Evolutionary conservation across 1,140 invertebrate genomes (phyloP).

Genomic region (Leucophenga varia): DNA sequence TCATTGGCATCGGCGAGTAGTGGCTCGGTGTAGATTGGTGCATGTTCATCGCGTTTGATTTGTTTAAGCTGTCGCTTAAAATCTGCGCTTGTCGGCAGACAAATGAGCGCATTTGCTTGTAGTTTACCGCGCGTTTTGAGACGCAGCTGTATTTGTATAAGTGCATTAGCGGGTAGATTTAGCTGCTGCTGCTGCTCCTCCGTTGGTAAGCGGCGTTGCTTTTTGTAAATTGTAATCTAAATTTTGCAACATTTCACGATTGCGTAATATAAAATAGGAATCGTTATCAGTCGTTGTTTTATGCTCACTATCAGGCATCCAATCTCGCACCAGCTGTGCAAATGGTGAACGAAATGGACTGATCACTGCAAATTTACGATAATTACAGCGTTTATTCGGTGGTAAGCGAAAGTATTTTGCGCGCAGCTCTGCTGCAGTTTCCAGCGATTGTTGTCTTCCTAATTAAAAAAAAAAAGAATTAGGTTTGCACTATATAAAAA

Average conservation of each 20-base stretch:
- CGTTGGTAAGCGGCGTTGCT: too few relatives aligned
- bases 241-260: constrained; percentile 59
- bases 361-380: constrained; percentile 70
- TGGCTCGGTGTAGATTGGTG: constrained; percentile 60
- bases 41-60: constrained; percentile 51
- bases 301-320: constrained; percentile 53
- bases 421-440: constrained; percentile 50
- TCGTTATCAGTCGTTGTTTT: constrained; percentile 14
- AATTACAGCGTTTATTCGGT: constrained; percentile 84
- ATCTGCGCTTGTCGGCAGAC: constrained; percentile 64
- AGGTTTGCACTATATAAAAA: background rate
- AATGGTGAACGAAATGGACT: constrained; percentile 79
- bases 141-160: constrained; percentile 61
- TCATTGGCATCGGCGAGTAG: constrained; percentile 63
- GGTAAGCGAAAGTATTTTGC: constrained; percentile 72
- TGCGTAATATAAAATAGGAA: constrained; percentile 61
- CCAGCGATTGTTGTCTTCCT: constrained; percentile 24
- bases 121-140: constrained; percentile 58
- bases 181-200: too few relatives aligned
- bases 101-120: constrained; percentile 65
- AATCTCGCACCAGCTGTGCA: constrained; percentile 69
- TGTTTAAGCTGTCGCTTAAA: constrained; percentile 51
- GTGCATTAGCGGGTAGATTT: constrained; percentile 52
- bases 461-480: background rate
- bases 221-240: too few relatives aligned